Evolutionary conservation across 2,113 vertebrate species (phyloP).

Genomic region (Periophthalmodon schlosseri): DNA sequence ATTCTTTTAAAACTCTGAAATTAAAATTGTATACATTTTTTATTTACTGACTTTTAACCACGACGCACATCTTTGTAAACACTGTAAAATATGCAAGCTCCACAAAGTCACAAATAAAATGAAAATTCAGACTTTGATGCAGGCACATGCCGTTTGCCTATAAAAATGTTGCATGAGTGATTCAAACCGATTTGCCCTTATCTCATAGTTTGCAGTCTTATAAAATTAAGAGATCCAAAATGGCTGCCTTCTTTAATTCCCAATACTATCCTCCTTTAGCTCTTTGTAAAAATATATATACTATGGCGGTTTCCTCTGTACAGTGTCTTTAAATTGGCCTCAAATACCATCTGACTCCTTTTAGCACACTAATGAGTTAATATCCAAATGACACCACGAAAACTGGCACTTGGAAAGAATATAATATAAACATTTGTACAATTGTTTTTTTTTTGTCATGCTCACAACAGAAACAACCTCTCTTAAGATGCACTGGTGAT

Average conservation of each 20-base stretch:
- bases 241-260: slow-evolving; percentile 38
- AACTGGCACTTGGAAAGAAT: slow-evolving; percentile 76
- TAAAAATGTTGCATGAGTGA: slow-evolving; percentile 57
- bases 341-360: slow-evolving; percentile 23
- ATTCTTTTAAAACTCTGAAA: slow-evolving; percentile 56
- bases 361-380: slow-evolving; percentile 54
- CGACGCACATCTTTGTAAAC: slow-evolving; percentile 77
- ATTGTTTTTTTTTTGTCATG: slow-evolving; percentile 68
- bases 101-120: slow-evolving; percentile 76
- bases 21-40: slow-evolving; percentile 67
- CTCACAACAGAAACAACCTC: slow-evolving; percentile 61
- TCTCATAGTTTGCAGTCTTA: slow-evolving; percentile 21
- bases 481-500: slow-evolving; percentile 62
- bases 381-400: slow-evolving; percentile 72
- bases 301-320: slow-evolving; percentile 59
- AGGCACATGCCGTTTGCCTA: slow-evolving; percentile 74
- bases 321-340: slow-evolving; percentile 43
- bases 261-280: slow-evolving; percentile 29
- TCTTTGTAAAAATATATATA: slow-evolving; percentile 75
- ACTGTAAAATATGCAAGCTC: slow-evolving; percentile 80
- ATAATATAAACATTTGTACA: slow-evolving; percentile 78
- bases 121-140: slow-evolving; percentile 63
- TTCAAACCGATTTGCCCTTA: slow-evolving; percentile 22
- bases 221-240: slow-evolving; percentile 27
- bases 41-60: slow-evolving; percentile 67